These are phyloP conservation scores for Calameuta pallipes DNA, from an alignment of 2,888 invertebrate genomes.

Conservation along the genomic window DNA sequence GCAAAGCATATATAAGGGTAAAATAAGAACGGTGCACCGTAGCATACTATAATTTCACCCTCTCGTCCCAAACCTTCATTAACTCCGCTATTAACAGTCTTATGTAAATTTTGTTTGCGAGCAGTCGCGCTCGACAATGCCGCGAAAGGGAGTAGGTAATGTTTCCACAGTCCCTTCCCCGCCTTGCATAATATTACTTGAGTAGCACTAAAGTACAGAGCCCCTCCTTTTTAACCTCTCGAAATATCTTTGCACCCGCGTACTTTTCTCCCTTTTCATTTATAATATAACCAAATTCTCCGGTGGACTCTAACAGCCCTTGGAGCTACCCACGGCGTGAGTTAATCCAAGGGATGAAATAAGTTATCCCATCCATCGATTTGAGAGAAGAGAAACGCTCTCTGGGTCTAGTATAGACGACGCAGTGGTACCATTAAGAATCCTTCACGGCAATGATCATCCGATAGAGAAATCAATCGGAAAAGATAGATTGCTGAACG, in stretches of 20 bases:
- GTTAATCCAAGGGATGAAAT: background rate
- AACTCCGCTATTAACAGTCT: conserved; percentile 47
- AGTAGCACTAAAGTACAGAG: background rate
- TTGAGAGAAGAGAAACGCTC: background rate
- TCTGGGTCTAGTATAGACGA: background rate
- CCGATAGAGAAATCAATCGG: background rate
- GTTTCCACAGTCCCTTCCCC: background rate
- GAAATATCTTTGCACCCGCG: background rate
- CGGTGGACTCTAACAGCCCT: background rate
- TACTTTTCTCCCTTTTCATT: background rate
- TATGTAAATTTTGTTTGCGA: conserved; percentile 46
- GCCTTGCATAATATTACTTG: background rate
- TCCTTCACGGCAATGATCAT: background rate
- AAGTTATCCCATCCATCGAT: background rate
- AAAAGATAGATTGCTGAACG: background rate
- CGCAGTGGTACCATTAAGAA: background rate
- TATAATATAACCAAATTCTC: background rate
- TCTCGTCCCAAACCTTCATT: conserved; percentile 24
- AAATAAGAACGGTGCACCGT: background rate
- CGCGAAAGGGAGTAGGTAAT: background rate
- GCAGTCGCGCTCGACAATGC: background rate
- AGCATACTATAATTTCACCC: conserved; percentile 26
- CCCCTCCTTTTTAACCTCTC: background rate
- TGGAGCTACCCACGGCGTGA: background rate
- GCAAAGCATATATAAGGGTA: background rate